phyloP scores from a whole-genome alignment of 2,113 vertebrate genomes.

The Hymenochirus boettgeri region DNA sequence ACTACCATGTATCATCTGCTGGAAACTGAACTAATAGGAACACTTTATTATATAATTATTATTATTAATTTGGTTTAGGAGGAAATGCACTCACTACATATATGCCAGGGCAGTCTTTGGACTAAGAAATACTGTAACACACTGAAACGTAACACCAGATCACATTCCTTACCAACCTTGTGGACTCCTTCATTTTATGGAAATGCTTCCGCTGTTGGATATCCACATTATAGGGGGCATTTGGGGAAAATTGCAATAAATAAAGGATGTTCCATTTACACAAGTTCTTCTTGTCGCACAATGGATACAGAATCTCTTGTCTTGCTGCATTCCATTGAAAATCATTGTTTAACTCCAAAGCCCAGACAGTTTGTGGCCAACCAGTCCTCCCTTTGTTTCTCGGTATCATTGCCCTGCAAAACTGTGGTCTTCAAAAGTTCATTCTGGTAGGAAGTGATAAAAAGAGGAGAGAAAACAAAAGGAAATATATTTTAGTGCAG shows the following conservation, averaged over 20 bases:
- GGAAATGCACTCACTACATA: constrained; percentile 77
- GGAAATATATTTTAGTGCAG: background rate
- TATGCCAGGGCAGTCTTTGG: constrained; percentile 62
- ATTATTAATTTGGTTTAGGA: constrained; percentile 45
- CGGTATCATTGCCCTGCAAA: constrained; percentile 87
- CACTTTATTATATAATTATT: background rate
- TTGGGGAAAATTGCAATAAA: constrained; percentile 87
- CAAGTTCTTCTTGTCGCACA: constrained; percentile 62
- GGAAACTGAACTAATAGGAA: constrained; percentile 52
- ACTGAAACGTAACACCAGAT: constrained; percentile 62
- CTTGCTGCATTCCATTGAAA: constrained; percentile 53
- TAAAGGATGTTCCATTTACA: constrained; percentile 75
- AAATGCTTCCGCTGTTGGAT: constrained; percentile 86
- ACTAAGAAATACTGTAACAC: constrained; percentile 61
- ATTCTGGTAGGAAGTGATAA: constrained; percentile 63
- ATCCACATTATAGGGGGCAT: constrained; percentile 65
- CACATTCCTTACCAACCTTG: constrained; percentile 71
- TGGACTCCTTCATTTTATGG: constrained; percentile 76
- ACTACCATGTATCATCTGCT: too few species aligned
- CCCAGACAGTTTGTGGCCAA: constrained; percentile 98
- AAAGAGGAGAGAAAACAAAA: constrained; percentile 14
- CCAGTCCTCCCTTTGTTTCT: constrained; percentile 97
- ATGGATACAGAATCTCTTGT: constrained; percentile 46
- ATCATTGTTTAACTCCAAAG: constrained; percentile 95
- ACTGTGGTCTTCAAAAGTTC: constrained; percentile 90